phyloP scores from a whole-genome alignment of 1,140 invertebrate species.

The Ylistrum balloti region DNA sequence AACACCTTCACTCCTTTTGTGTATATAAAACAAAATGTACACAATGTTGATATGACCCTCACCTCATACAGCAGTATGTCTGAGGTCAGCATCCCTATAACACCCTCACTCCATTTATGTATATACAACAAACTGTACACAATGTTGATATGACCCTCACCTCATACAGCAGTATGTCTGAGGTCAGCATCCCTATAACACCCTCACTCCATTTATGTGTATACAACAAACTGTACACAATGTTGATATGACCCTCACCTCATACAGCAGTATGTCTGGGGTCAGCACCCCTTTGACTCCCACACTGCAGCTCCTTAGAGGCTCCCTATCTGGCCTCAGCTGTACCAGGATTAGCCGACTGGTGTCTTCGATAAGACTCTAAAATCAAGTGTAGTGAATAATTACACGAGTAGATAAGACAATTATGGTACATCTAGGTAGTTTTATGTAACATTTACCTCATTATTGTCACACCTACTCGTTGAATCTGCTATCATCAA shows the following conservation, averaged over 20 bases:
- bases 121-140: no score
- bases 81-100: constrained; percentile 64
- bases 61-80: constrained; percentile 67
- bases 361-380: constrained; percentile 61
- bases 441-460: no score
- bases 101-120: constrained; percentile 36
- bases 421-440: no score
- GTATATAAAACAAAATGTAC: no score
- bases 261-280: constrained; percentile 66
- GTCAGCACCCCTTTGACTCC: constrained; percentile 61
- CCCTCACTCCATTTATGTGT: constrained; percentile 41
- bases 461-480: no score
- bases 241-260: constrained; percentile 53
- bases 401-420: no score
- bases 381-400: no score
- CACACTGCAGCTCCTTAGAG: constrained; percentile 45
- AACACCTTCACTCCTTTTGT: constrained; percentile 49
- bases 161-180: constrained; percentile 66
- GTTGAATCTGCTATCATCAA: no score
- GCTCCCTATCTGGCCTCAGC: constrained; percentile 51
- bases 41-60: neutral
- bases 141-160: constrained; percentile 47
- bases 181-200: constrained; percentile 62
- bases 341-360: constrained; percentile 59
- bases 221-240: no score